Percentiles rank a stretch among this genome's conserved stretches.
Evolutionary conservation across 2,888 invertebrate genomes (phyloP).

Genomic region (Pasiphila rectangulata): DNA sequence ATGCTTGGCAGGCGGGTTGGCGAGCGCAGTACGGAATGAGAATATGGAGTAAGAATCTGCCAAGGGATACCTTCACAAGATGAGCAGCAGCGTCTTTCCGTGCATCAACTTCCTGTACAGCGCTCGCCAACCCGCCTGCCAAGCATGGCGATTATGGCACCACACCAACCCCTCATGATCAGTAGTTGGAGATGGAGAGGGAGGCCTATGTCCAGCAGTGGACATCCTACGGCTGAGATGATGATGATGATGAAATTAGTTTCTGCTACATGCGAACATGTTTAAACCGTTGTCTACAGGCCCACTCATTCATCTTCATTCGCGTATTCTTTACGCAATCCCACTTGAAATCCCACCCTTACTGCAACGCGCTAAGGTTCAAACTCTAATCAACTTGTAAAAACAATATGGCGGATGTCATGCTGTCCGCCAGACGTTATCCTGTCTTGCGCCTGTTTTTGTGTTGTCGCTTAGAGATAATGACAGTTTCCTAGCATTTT

Average conservation of each 20-base stretch:
- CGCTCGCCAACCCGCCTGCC: too few species aligned
- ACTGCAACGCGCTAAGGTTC: neutral
- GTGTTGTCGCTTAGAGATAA: constrained; percentile 26
- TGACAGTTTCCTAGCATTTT: constrained; percentile 17
- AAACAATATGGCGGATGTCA: constrained; percentile 17
- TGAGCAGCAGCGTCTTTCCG: too few species aligned
- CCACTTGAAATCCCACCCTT: neutral
- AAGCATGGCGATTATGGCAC: too few species aligned
- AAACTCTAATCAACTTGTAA: neutral
- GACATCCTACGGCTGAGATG: too few species aligned
- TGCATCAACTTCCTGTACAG: too few species aligned
- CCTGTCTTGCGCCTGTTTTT: constrained; percentile 25
- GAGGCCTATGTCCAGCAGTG: neutral
- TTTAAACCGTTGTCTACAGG: neutral
- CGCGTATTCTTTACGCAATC: neutral
- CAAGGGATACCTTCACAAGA: too few species aligned
- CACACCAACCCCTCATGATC: too few species aligned
- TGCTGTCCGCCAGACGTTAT: constrained; percentile 21
- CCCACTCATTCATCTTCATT: neutral
- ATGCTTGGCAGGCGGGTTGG: too few species aligned
- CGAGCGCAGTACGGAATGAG: too few species aligned
- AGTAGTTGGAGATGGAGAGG: too few species aligned
- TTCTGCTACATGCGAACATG: neutral
- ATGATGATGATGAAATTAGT: neutral
- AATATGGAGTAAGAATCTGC: too few species aligned